phyloP scores from a whole-genome alignment of 1,140 invertebrate genomes.

The Trichonephila inaurata region DNA sequence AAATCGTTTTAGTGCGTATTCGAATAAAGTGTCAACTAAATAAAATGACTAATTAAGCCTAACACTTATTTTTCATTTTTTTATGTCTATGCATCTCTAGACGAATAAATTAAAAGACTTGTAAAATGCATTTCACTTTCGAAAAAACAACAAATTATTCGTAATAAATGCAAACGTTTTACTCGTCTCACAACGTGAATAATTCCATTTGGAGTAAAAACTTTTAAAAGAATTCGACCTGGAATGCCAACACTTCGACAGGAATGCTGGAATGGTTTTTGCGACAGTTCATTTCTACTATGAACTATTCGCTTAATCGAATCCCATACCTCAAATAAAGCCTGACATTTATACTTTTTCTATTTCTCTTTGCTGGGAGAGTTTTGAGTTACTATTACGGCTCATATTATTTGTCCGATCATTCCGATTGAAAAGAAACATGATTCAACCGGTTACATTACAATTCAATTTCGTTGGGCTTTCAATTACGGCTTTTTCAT shows the following conservation, averaged over 20 bases:
- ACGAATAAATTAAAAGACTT: too few species aligned
- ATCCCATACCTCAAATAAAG: not conserved
- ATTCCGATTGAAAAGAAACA: not conserved
- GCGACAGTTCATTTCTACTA: not conserved
- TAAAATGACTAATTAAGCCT: too few species aligned
- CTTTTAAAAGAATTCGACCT: not conserved
- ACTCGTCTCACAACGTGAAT: too few species aligned
- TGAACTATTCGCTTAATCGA: not conserved
- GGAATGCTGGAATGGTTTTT: not conserved
- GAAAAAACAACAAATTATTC: too few species aligned
- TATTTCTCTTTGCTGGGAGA: not conserved
- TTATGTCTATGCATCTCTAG: too few species aligned
- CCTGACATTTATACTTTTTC: not conserved
- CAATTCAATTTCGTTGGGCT: not conserved
- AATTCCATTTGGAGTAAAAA: slow-evolving; percentile 1
- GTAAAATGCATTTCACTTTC: too few species aligned
- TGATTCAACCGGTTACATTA: not conserved
- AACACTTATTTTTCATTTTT: too few species aligned
- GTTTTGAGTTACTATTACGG: not conserved
- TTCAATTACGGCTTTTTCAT: not conserved
- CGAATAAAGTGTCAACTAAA: too few species aligned
- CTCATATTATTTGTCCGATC: not conserved
- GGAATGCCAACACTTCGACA: not conserved
- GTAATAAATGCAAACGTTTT: too few species aligned
- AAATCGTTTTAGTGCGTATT: too few species aligned